A percentile compares a stretch with the other conserved stretches of the same genome.
Evolutionary conservation across 2,888 invertebrate species (phyloP).

Genomic region (Xylota segnis): DNA sequence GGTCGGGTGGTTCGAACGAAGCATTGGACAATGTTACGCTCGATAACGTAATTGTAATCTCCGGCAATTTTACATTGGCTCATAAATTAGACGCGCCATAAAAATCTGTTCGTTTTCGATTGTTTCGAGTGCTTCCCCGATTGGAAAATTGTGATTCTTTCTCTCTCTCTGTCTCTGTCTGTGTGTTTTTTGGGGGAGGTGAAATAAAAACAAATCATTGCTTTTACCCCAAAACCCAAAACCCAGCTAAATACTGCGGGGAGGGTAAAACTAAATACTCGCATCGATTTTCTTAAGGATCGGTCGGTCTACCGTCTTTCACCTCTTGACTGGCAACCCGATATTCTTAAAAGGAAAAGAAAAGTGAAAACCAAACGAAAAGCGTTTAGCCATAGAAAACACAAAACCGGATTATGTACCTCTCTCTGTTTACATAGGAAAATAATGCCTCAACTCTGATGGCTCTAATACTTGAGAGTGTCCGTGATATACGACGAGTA

Average conservation of each 20-base stretch:
- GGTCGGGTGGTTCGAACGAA: too few species aligned
- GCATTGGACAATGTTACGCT: constrained; percentile 67
- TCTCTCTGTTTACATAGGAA: constrained; percentile 61
- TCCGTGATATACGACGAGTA: constrained; percentile 52
- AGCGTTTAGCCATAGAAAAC: constrained; percentile 64
- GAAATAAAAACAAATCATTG: constrained; percentile 40
- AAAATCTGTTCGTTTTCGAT: constrained; percentile 66
- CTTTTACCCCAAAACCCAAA: constrained; percentile 14
- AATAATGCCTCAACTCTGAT: constrained; percentile 61
- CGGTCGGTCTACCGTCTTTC: constrained; percentile 51
- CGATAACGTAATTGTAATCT: constrained; percentile 69
- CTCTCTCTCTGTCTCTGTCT: too few species aligned
- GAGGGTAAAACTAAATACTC: constrained; percentile 64
- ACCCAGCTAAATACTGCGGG: constrained; percentile 1
- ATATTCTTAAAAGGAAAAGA: constrained; percentile 40
- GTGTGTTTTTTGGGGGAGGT: neutral
- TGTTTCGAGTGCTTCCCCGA: constrained; percentile 51
- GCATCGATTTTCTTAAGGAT: constrained; percentile 66
- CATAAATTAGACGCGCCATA: constrained; percentile 60
- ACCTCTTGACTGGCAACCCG: constrained; percentile 67
- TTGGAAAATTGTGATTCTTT: constrained; percentile 62
- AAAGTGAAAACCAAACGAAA: constrained; percentile 54
- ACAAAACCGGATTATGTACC: constrained; percentile 65
- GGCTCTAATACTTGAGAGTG: constrained; percentile 66
- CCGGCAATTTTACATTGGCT: constrained; percentile 46